Conservation (phyloP, 2,888 invertebrate genomes). For the Aspidiotus rigidus region DNA sequence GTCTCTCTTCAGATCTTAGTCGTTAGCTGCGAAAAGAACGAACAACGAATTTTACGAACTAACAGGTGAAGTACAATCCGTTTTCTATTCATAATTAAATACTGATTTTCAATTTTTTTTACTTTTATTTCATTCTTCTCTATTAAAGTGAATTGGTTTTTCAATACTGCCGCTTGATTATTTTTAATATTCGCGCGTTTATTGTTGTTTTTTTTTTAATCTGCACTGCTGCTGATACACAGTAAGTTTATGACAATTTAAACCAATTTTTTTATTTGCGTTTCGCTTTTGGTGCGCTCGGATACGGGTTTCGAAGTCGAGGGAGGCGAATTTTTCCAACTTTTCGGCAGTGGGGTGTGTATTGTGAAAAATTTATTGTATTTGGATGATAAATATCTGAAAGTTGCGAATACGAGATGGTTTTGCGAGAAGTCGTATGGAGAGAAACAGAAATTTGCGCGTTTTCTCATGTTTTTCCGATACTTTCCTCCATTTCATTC, state of each 20-base stretch:
- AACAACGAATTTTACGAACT: slow-evolving; percentile 15
- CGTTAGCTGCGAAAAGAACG: slow-evolving; percentile 29
- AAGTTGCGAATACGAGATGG: too few relatives aligned
- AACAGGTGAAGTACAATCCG: slow-evolving; percentile 24
- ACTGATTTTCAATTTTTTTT: slow-evolving; percentile 11
- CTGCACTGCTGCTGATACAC: not conserved
- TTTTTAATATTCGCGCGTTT: slow-evolving; percentile 14
- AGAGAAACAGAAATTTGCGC: too few relatives aligned
- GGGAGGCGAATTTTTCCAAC: not conserved
- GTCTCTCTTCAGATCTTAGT: slow-evolving; percentile 19
- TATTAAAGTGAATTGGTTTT: slow-evolving; percentile 15
- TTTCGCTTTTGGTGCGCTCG: not conserved
- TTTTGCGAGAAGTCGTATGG: too few relatives aligned
- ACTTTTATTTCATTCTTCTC: too few relatives aligned
- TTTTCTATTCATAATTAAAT: not conserved
- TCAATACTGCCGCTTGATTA: not conserved
- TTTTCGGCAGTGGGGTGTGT: too few relatives aligned
- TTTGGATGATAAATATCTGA: too few relatives aligned
- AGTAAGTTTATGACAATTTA: not conserved
- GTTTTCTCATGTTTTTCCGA: too few relatives aligned
- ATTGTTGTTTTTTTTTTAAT: not conserved
- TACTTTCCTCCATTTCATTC: too few relatives aligned
- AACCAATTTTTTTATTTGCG: not conserved
- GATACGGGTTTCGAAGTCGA: not conserved
- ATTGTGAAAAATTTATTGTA: too few relatives aligned